These are phyloP conservation scores for Pachypanchax playfairii DNA, from an alignment of 2,113 vertebrate species.

Conservation along the genomic window DNA sequence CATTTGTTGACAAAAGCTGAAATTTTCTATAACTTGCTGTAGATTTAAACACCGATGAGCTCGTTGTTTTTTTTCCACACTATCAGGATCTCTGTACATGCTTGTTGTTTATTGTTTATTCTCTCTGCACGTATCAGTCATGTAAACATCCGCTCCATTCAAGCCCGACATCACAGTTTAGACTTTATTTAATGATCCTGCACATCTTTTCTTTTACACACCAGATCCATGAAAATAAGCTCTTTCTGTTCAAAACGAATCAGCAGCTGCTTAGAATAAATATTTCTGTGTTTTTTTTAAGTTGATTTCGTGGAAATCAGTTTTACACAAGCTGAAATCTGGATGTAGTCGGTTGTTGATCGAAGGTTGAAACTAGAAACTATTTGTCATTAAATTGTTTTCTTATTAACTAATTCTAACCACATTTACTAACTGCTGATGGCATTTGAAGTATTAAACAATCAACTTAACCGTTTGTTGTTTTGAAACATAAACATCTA, in stretches of 20 bases:
- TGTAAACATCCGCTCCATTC: slow-evolving; percentile 21
- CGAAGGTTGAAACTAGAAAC: no score
- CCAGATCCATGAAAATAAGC: slow-evolving; percentile 48
- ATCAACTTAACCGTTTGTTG: not conserved
- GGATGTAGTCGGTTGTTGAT: no score
- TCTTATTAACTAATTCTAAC: slow-evolving; percentile 19
- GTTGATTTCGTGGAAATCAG: slow-evolving; percentile 44
- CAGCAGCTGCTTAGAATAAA: slow-evolving; percentile 6
- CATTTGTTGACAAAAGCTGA: slow-evolving; percentile 75
- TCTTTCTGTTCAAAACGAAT: not conserved
- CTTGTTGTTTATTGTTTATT: not conserved
- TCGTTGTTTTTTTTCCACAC: slow-evolving; percentile 1
- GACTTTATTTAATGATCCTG: not conserved
- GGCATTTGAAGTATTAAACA: slow-evolving; percentile 9
- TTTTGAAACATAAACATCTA: not conserved
- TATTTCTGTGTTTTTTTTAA: not conserved
- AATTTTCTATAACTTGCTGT: slow-evolving; percentile 67
- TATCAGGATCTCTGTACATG: slow-evolving; percentile 9
- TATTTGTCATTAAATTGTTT: slow-evolving; percentile 15
- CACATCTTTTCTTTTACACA: no score
- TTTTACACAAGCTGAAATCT: slow-evolving; percentile 56
- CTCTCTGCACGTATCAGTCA: no score
- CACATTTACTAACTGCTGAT: slow-evolving; percentile 47
- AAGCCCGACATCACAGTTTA: slow-evolving; percentile 3
- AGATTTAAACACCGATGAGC: slow-evolving; percentile 43